A percentile compares a stretch with the other conserved stretches of the same genome.
These are phyloP conservation scores for Tachystola acroxantha DNA, from an alignment of 2,888 invertebrate genomes.

Conservation along the genomic window DNA sequence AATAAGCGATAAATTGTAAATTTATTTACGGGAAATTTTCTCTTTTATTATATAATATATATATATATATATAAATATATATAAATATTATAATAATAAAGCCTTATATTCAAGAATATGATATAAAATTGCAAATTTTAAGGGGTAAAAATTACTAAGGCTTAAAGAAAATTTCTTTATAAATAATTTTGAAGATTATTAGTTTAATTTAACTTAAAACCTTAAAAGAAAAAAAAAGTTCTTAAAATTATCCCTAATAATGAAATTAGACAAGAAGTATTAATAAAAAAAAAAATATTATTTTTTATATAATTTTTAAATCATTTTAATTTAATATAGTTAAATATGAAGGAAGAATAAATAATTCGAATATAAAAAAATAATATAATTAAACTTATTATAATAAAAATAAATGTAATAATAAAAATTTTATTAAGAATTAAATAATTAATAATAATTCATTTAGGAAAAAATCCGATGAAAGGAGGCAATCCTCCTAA, in stretches of 20 bases:
- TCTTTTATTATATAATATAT: too few species aligned
- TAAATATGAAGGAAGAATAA: conserved; percentile 70
- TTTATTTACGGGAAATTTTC: too few species aligned
- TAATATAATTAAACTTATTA: too few species aligned
- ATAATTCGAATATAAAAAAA: too few species aligned
- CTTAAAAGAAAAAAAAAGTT: conserved; percentile 60
- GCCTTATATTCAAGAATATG: conserved; percentile 73
- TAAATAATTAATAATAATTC: too few species aligned
- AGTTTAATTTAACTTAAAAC: conserved; percentile 80
- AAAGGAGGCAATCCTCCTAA: conserved; percentile 79
- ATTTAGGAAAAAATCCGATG: conserved; percentile 80
- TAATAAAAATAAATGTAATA: too few species aligned
- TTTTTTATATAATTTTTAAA: conserved; percentile 51
- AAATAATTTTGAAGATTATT: conserved; percentile 81
- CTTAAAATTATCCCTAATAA: conserved; percentile 44
- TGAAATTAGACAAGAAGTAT: conserved; percentile 41
- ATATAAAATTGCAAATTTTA: conserved; percentile 82
- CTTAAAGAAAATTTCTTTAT: conserved; percentile 77
- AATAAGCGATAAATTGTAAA: too few species aligned
- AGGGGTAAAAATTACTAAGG: conserved; percentile 65
- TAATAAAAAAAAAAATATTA: conserved; percentile 38
- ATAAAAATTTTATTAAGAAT: too few species aligned
- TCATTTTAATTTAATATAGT: conserved; percentile 68
- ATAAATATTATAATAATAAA: conserved; percentile 48
- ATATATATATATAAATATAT: too few species aligned